phyloP scores from a whole-genome alignment of 2,797 vertebrate species.

The Gastrophryne carolinensis region DNA sequence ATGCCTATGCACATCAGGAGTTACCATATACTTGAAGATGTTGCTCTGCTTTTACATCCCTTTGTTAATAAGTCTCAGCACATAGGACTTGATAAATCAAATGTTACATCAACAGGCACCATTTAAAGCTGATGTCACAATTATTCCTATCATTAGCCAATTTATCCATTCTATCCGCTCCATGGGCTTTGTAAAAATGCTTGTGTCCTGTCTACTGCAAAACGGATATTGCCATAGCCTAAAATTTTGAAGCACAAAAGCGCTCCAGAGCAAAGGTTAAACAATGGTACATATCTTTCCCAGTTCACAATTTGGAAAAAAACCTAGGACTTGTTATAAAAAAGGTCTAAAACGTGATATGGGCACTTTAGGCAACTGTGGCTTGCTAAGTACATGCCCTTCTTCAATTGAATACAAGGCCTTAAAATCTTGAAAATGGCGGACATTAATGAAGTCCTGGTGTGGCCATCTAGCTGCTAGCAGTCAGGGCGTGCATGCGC shows the following conservation, averaged over 20 bases:
- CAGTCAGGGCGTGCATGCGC: conserved; percentile 82
- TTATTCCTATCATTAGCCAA: too few relatives aligned
- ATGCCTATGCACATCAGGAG: too few relatives aligned
- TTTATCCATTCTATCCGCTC: too few relatives aligned
- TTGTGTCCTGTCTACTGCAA: not conserved
- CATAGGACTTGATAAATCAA: not conserved
- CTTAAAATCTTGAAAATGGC: conserved; percentile 54
- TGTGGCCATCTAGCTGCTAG: conserved; percentile 72
- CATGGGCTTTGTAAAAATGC: not conserved
- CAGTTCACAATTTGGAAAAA: not conserved
- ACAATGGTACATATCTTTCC: not conserved
- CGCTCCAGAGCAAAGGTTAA: not conserved
- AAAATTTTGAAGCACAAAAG: not conserved
- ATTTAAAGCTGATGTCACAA: not conserved
- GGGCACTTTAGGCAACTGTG: not conserved
- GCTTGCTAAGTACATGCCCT: conserved; percentile 15
- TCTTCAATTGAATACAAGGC: conserved; percentile 50
- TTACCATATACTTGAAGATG: too few relatives aligned
- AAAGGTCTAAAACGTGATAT: not conserved
- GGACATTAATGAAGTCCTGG: conserved; percentile 35
- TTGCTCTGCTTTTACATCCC: too few relatives aligned
- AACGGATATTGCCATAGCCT: not conserved
- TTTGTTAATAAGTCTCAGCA: too few relatives aligned
- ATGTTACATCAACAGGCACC: not conserved
- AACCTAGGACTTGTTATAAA: not conserved